Conservation (phyloP, 2,888 invertebrate species). For the Teleiodes luculella region DNA sequence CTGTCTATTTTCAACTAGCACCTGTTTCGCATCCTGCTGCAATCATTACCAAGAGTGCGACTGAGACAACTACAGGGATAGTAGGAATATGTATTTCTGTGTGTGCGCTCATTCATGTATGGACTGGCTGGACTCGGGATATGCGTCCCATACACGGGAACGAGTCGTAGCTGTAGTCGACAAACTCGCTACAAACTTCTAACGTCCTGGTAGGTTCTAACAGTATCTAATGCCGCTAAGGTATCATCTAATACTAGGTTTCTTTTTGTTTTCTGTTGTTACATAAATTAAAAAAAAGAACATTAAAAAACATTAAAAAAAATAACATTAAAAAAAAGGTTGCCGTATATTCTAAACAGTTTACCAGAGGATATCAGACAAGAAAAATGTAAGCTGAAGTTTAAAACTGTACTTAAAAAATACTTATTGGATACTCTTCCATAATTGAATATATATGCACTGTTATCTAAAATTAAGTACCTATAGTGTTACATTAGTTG, state of each 20-base stretch:
- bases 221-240: conserved; percentile 73
- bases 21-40: conserved; percentile 38
- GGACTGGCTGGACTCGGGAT: conserved; percentile 48
- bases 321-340: too few species aligned
- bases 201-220: conserved; percentile 73
- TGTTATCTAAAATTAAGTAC: too few species aligned
- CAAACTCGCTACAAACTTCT: conserved; percentile 54
- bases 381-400: too few species aligned
- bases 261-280: too few species aligned
- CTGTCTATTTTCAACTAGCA: conserved; percentile 14
- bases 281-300: too few species aligned
- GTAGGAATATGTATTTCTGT: conserved; percentile 49
- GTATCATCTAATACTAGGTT: conserved; percentile 64
- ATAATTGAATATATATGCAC: too few species aligned
- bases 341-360: too few species aligned
- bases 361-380: too few species aligned
- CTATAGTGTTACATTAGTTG: too few species aligned
- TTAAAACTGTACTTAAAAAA: too few species aligned
- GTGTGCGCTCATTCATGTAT: conserved; percentile 44
- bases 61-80: conserved; percentile 56
- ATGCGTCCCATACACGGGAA: conserved; percentile 54
- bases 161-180: conserved; percentile 37
- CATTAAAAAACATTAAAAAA: too few species aligned
- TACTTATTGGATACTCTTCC: too few species aligned
- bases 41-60: conserved; percentile 28